Evolutionary conservation across 2,113 vertebrate species (phyloP).

Genomic region (Ctenomys sociabilis): DNA sequence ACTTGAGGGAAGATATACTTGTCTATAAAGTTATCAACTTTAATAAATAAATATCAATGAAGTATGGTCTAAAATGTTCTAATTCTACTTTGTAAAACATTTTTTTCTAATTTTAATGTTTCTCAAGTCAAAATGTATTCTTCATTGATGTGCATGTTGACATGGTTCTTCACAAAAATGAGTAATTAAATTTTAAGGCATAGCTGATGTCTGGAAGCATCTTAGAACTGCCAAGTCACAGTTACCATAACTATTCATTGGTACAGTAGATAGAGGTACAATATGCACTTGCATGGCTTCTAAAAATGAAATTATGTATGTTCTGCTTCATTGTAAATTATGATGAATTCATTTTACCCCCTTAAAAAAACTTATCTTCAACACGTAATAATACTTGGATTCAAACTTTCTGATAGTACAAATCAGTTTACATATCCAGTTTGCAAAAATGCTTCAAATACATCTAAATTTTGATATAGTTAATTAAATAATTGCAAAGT

Average conservation of each 20-base stretch:
- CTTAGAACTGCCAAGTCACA: background rate
- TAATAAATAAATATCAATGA: conserved; percentile 17
- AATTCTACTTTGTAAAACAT: background rate
- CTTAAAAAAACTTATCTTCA: background rate
- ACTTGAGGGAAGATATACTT: background rate
- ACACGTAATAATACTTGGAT: background rate
- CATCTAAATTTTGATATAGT: background rate
- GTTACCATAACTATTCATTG: background rate
- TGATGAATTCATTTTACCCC: conserved; percentile 3
- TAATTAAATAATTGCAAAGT: background rate
- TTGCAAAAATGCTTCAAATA: background rate
- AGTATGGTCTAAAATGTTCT: background rate
- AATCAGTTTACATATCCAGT: background rate
- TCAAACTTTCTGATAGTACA: background rate
- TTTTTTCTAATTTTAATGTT: conserved; percentile 15
- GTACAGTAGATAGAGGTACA: background rate
- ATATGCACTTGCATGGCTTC: background rate
- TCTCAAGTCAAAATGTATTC: background rate
- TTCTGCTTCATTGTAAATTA: background rate
- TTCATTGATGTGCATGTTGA: background rate
- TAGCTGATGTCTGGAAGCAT: background rate
- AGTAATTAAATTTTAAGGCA: background rate
- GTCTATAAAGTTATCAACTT: background rate
- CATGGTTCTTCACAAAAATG: background rate
- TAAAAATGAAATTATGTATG: background rate